Conservation (phyloP, 2,888 invertebrate species). For the Caprella mutica region DNA sequence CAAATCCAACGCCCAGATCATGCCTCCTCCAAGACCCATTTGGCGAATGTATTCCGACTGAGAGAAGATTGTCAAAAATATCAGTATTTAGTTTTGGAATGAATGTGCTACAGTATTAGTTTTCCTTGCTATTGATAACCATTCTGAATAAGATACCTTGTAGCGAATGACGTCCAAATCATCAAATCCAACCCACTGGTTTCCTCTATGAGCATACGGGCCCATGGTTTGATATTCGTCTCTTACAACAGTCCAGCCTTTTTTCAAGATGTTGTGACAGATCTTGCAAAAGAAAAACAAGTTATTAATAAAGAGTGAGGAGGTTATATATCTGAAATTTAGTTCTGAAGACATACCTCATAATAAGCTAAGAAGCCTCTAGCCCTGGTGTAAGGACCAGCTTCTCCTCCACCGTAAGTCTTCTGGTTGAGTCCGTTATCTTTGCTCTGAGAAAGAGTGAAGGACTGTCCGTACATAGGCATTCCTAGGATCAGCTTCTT, state of each 20-base stretch:
- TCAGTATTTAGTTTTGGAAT: too few species aligned
- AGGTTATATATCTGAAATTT: neutral
- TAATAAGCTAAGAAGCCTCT: constrained; percentile 80
- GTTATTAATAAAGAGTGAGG: too few species aligned
- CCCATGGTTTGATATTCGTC: constrained; percentile 51
- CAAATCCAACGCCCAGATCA: constrained; percentile 82
- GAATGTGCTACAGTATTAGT: too few species aligned
- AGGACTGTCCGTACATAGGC: constrained; percentile 78
- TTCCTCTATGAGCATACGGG: constrained; percentile 58
- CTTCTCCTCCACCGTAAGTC: constrained; percentile 63
- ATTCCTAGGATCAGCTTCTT: constrained; percentile 75
- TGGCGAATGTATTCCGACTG: constrained; percentile 61
- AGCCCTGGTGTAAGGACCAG: constrained; percentile 72
- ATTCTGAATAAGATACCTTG: constrained; percentile 27
- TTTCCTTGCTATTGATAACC: neutral
- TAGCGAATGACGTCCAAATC: constrained; percentile 50
- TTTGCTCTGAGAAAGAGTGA: constrained; percentile 53
- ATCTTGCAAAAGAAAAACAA: constrained; percentile 18
- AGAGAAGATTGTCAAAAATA: neutral
- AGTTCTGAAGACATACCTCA: constrained; percentile 50
- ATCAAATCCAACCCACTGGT: constrained; percentile 91
- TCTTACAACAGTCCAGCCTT: constrained; percentile 65
- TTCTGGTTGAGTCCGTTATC: constrained; percentile 60
- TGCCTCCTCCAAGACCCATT: constrained; percentile 69
- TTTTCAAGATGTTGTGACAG: constrained; percentile 44